Conservation (phyloP, 2,888 invertebrate species). For the Caenorhabditis doughertyi region DNA sequence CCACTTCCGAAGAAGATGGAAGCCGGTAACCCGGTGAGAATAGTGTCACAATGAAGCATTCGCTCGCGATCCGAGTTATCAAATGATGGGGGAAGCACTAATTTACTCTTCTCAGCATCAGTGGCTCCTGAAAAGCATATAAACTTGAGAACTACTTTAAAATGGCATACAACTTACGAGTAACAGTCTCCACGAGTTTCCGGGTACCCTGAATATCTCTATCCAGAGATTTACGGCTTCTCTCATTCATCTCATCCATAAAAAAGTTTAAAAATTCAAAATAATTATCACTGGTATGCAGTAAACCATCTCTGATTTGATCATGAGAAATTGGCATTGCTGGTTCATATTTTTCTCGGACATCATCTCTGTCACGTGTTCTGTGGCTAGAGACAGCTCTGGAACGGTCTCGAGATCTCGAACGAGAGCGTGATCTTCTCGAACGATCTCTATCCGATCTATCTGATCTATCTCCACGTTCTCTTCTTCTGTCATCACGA, state of each 20-base stretch:
- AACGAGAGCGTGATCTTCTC: slow-evolving; percentile 19
- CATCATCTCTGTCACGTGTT: neutral
- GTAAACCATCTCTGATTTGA: slow-evolving; percentile 39
- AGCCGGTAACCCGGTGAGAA: slow-evolving; percentile 58
- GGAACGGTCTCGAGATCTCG: slow-evolving; percentile 16
- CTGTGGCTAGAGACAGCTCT: too few species aligned
- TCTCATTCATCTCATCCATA: slow-evolving; percentile 16
- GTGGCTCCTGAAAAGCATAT: slow-evolving; percentile 51
- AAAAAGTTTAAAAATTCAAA: slow-evolving; percentile 28
- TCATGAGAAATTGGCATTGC: too few species aligned
- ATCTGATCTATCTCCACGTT: neutral
- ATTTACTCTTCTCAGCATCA: slow-evolving; percentile 23
- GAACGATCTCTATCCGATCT: neutral
- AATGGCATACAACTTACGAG: slow-evolving; percentile 21
- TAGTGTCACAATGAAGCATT: slow-evolving; percentile 67
- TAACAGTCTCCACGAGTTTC: neutral
- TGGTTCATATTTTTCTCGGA: neutral
- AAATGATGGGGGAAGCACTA: slow-evolving; percentile 32
- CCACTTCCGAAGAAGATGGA: slow-evolving; percentile 71
- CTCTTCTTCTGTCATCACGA: slow-evolving; percentile 36
- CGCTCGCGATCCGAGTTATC: slow-evolving; percentile 33
- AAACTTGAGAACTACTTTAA: too few species aligned
- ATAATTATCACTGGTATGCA: slow-evolving; percentile 40
- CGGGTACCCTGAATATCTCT: slow-evolving; percentile 3
- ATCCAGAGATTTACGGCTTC: neutral